A percentile compares a stretch with the other conserved stretches of the same genome.
These are phyloP conservation scores for Solenodon paradoxus DNA, from an alignment of 2,113 vertebrate genomes.

Conservation along the genomic window DNA sequence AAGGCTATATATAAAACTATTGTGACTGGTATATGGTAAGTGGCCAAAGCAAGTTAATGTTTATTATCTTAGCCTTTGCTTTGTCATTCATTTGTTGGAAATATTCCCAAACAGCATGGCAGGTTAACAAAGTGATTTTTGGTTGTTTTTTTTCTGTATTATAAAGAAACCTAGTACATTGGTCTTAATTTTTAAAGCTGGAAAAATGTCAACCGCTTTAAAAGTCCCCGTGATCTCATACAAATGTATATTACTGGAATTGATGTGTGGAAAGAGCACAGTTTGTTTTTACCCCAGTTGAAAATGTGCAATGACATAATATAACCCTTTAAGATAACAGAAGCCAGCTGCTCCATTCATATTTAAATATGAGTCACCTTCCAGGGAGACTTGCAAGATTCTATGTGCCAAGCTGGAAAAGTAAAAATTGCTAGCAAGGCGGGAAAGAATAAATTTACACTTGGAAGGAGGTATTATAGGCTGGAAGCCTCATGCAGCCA, in stretches of 20 bases:
- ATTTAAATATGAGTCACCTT: conserved; percentile 77
- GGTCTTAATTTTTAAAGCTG: conserved; percentile 68
- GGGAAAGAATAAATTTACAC: conserved; percentile 73
- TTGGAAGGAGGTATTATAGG: conserved; percentile 46
- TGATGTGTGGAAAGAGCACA: conserved; percentile 62
- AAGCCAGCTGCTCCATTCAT: conserved; percentile 76
- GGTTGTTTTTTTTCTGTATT: not conserved
- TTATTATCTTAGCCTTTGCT: not conserved
- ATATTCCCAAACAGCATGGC: not conserved
- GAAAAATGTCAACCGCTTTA: conserved; percentile 71
- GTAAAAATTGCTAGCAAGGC: conserved; percentile 69
- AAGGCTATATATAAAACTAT: not conserved
- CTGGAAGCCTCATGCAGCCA: not conserved
- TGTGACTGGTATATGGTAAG: not conserved
- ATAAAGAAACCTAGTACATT: conserved; percentile 32
- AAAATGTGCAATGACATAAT: conserved; percentile 71
- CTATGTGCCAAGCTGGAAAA: conserved; percentile 74
- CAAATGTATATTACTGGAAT: conserved; percentile 62
- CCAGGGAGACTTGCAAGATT: conserved; percentile 73
- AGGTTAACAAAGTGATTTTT: not conserved
- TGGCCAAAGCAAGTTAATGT: not conserved
- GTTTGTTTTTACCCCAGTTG: conserved; percentile 66
- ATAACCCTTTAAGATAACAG: conserved; percentile 73
- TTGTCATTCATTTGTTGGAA: not conserved
- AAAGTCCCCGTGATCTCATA: conserved; percentile 70